Evolutionary conservation across 2,113 vertebrate genomes (phyloP), one percentile per base, ranked within the genome.

Genomic region (Empidonax traillii): DNA sequence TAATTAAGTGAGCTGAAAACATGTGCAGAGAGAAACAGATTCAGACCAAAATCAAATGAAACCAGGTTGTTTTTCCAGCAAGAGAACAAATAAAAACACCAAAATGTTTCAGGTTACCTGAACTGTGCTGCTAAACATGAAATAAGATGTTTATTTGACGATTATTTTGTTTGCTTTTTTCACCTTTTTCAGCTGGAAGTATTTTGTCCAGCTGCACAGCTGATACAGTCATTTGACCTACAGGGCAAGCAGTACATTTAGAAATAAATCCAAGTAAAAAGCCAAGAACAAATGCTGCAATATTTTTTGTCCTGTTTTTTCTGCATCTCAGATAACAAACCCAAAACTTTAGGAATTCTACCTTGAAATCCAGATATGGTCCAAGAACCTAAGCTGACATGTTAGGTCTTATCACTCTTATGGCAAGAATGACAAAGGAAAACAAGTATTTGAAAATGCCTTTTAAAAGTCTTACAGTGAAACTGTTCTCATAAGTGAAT

Each of bases 401-500:
- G n/a, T 92, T 90, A 66, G 89, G 58, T 87, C 96, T 89, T 53
- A 94, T 77, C 49, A 84, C 90, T 84, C 8, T 77, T 89, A 69
- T 33, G 63, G 49, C 35, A 96, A 94, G 44, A 83, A 37, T 87
- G 68, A 91, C 61, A 93, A 97, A 94, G 87, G 93, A 95, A 96
- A 93, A 51, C 31, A 93, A 75, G 58, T 65, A 94, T 94, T 96
- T 91, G 76, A 95, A 96, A 92, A 92, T 39, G 27, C 14, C 46
- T 93, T 87, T 88, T 39, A 25, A 81, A 94, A 94, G 46, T 11
- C 58, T 95, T 92, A 65, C 27, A 87, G 94, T 89, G 75, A 87
- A 96, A 91, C 94, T 96, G 74, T 87, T 97, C 89, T 96, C 85
- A 67, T 55, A 97, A 94, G 47, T 92, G 83, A 97, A 97, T 96